phyloP scores from a whole-genome alignment of 2,113 vertebrate species.

The Dasypus novemcinctus region DNA sequence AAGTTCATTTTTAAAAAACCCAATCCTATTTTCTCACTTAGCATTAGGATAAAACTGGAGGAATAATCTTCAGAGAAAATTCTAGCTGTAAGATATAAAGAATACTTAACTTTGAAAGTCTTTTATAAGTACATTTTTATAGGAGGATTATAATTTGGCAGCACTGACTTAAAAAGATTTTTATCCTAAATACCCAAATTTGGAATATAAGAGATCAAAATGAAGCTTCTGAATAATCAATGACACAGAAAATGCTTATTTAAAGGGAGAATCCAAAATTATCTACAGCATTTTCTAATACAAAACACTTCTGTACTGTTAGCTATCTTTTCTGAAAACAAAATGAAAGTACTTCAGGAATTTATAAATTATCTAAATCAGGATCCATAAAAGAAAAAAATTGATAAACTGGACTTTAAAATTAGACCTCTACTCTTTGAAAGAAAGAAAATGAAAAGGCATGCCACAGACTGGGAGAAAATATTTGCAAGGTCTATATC shows the following conservation, averaged over 20 bases:
- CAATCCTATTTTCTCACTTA: background rate
- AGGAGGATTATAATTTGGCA: background rate
- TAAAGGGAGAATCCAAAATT: background rate
- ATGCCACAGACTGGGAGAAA: no score
- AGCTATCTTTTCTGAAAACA: background rate
- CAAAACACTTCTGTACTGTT: background rate
- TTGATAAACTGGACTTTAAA: background rate
- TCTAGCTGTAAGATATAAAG: background rate
- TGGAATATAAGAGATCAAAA: background rate
- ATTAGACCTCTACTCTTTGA: background rate
- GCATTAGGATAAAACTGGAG: background rate
- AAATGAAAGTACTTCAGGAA: background rate
- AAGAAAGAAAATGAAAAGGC: background rate
- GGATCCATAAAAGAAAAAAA: no score
- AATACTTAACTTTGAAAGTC: background rate
- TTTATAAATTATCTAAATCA: background rate
- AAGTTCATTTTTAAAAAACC: background rate
- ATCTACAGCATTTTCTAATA: background rate
- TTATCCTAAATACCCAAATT: background rate
- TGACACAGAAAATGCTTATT: background rate
- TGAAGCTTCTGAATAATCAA: background rate
- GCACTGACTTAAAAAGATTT: background rate
- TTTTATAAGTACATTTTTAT: conserved; percentile 7
- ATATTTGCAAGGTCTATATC: background rate
- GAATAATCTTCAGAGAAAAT: background rate